Evolutionary conservation across 1,140 invertebrate species (phyloP).

Genomic region (Chelonus insularis): DNA sequence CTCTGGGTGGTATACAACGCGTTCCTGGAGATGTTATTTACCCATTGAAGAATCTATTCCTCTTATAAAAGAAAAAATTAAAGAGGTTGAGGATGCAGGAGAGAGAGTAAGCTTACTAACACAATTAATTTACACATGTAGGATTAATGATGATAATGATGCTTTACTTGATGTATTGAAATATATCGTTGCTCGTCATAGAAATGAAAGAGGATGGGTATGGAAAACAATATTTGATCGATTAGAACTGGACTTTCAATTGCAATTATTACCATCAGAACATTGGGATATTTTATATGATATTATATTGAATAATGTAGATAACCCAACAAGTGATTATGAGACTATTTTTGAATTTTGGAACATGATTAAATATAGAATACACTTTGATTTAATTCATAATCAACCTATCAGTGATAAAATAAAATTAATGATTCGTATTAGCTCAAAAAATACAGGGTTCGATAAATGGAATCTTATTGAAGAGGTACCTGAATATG

Average conservation of each 20-base stretch:
- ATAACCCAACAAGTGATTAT: too few species aligned
- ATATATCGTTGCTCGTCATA: constrained; percentile 37
- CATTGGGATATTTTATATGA: too few species aligned
- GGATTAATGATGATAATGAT: constrained; percentile 41
- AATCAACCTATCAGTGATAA: too few species aligned
- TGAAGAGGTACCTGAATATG: background rate
- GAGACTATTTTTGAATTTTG: too few species aligned
- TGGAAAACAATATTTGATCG: constrained; percentile 30
- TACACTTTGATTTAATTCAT: too few species aligned
- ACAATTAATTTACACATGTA: constrained; percentile 42
- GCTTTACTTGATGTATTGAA: constrained; percentile 37
- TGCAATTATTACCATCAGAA: too few species aligned
- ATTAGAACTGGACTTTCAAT: too few species aligned
- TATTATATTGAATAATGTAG: too few species aligned
- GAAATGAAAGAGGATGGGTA: constrained; percentile 44
- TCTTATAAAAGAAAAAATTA: constrained; percentile 36
- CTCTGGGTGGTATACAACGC: background rate
- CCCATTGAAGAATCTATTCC: constrained; percentile 36
- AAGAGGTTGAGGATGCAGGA: constrained; percentile 10
- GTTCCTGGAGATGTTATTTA: constrained; percentile 45
- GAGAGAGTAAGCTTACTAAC: constrained; percentile 22
- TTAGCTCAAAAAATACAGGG: too few species aligned
- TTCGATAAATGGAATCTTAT: background rate
- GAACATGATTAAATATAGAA: too few species aligned
- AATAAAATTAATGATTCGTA: too few species aligned